These are phyloP conservation scores for Gallirallus australis DNA, from an alignment of 2,797 vertebrate species.

Conservation along the genomic window DNA sequence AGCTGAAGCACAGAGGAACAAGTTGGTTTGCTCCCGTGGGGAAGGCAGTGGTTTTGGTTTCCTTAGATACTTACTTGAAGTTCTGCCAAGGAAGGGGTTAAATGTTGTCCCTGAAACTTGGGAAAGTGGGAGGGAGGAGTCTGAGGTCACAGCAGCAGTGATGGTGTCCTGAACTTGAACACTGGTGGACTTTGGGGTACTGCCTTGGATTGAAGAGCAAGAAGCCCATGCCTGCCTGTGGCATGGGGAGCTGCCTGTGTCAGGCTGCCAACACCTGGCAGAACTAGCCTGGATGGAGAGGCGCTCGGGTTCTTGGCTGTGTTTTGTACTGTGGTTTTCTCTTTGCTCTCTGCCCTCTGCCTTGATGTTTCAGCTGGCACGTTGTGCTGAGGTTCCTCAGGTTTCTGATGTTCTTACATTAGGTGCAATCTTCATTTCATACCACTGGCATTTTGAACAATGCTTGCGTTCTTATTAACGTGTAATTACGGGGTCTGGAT, in stretches of 20 bases:
- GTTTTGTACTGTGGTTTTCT: not conserved
- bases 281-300: rapidly evolving
- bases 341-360: not conserved
- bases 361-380: not conserved
- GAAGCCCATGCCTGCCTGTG: not conserved
- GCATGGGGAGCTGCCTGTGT: not conserved
- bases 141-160: not conserved
- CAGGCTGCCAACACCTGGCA: not conserved
- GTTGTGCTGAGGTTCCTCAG: not conserved
- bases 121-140: not conserved
- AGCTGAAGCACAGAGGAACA: not conserved
- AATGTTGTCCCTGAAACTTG: not conserved
- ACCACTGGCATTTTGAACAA: constrained; percentile 36
- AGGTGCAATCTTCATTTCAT: constrained; percentile 40
- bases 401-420: constrained; percentile 3
- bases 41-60: not conserved
- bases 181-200: not conserved
- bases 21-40: not conserved
- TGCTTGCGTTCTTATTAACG: constrained; percentile 7
- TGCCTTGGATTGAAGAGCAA: not conserved
- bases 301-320: not conserved
- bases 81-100: not conserved
- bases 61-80: not conserved
- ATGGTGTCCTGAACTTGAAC: rapidly evolving
- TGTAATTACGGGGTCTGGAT: not conserved